Evolutionary conservation across 2,113 vertebrate species (phyloP).

Genomic region (Sylvicapra grimmia): DNA sequence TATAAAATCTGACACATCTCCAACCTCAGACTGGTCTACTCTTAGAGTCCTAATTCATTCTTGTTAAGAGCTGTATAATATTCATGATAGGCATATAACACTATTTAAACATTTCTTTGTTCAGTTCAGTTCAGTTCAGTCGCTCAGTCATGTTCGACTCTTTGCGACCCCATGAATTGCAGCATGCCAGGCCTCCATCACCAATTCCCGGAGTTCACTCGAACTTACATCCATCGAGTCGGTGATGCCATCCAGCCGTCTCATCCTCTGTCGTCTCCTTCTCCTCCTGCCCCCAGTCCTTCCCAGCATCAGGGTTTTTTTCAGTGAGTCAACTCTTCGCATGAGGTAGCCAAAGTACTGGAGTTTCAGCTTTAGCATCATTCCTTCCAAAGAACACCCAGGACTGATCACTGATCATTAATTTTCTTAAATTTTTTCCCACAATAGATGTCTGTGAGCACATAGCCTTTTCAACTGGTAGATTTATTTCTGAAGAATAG

Average conservation of each 20-base stretch:
- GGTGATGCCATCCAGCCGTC: no score
- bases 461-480: not conserved
- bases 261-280: no score
- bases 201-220: no score
- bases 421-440: not conserved
- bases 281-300: no score
- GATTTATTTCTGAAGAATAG: not conserved
- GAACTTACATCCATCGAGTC: rapidly evolving
- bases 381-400: no score
- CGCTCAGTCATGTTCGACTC: rapidly evolving
- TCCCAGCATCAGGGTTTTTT: no score
- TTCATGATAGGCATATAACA: not conserved
- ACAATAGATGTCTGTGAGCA: not conserved
- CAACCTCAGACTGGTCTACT: not conserved
- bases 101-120: not conserved
- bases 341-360: no score
- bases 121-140: not conserved
- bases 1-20: not conserved
- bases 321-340: no score
- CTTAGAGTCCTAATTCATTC: not conserved
- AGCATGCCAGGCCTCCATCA: no score
- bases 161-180: no score
- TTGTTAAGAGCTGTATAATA: not conserved
- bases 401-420: not conserved
- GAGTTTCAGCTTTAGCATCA: no score